Conservation (phyloP, 2,888 invertebrate species). For the Amphipoea oculea region DNA sequence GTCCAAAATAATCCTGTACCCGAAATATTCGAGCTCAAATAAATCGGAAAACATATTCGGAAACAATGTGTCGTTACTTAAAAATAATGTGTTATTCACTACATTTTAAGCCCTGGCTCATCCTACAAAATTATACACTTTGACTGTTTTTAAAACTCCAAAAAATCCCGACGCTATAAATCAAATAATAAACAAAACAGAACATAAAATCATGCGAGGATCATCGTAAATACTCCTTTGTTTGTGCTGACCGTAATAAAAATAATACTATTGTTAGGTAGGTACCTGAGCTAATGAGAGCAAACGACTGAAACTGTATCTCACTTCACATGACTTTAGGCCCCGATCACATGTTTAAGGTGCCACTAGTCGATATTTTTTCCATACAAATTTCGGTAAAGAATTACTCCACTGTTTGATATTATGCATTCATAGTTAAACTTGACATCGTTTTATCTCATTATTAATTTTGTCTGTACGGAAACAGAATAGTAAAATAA, state of each 20-base stretch:
- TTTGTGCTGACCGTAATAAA: constrained; percentile 72
- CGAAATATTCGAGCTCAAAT: constrained; percentile 14
- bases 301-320: constrained; percentile 66
- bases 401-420: too few species aligned
- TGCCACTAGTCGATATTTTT: too few species aligned
- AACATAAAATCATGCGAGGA: constrained; percentile 57
- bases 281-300: constrained; percentile 73
- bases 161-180: constrained; percentile 42
- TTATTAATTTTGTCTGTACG: too few species aligned
- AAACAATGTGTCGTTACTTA: constrained; percentile 40
- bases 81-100: constrained; percentile 14
- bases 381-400: too few species aligned
- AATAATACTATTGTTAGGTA: constrained; percentile 69
- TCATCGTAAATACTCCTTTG: constrained; percentile 70
- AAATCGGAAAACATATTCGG: constrained; percentile 2
- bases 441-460: too few species aligned
- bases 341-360: not conserved
- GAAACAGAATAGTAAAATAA: too few species aligned
- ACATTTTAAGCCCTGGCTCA: not conserved
- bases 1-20: constrained; percentile 9
- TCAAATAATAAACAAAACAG: constrained; percentile 56
- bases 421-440: too few species aligned
- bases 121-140: constrained; percentile 31
- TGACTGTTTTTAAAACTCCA: constrained; percentile 14
- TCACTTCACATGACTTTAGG: constrained; percentile 73